phyloP scores from a whole-genome alignment of 2,113 vertebrate species.

The Coregonus clupeaformis region DNA sequence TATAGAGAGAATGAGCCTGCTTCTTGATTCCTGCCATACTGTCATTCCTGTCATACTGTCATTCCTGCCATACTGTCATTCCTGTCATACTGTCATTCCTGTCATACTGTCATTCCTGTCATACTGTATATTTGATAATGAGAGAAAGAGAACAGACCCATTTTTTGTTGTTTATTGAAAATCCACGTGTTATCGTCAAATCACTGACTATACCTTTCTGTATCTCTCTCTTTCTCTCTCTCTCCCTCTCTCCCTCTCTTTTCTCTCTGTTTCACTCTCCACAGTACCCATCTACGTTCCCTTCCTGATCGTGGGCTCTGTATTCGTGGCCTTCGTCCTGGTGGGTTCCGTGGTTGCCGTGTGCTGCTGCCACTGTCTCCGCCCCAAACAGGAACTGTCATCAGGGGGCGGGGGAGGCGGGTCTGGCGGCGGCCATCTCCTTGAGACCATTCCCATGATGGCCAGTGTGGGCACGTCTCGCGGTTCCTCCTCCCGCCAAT shows the following conservation, averaged over 20 bases:
- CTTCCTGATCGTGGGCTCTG: conserved; percentile 94
- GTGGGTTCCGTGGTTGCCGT: conserved; percentile 91
- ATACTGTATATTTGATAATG: too few relatives aligned
- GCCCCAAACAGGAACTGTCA: conserved; percentile 94
- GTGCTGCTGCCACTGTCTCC: conserved; percentile 93
- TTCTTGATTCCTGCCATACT: too few relatives aligned
- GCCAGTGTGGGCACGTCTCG: conserved; percentile 86
- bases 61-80: too few relatives aligned
- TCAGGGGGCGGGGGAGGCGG: conserved; percentile 71
- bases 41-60: too few relatives aligned
- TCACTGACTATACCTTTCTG: background rate
- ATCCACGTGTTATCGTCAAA: too few relatives aligned
- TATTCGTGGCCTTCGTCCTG: conserved; percentile 95
- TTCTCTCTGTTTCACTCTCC: conserved; percentile 45
- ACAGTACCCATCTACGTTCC: conserved; percentile 97
- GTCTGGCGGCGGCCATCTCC: conserved; percentile 74
- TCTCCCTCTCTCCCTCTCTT: background rate
- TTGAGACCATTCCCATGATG: conserved; percentile 99
- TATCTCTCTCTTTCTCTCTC: background rate
- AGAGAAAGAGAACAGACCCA: too few relatives aligned
- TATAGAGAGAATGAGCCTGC: too few relatives aligned
- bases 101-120: too few relatives aligned
- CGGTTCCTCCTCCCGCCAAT: conserved; percentile 93
- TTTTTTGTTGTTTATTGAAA: too few relatives aligned
- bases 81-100: too few relatives aligned